A percentile compares a stretch with the other conserved stretches of the same genome.
These are phyloP conservation scores for Anthoscopus minutus DNA, from an alignment of 2,113 vertebrate species.

Conservation along the genomic window DNA sequence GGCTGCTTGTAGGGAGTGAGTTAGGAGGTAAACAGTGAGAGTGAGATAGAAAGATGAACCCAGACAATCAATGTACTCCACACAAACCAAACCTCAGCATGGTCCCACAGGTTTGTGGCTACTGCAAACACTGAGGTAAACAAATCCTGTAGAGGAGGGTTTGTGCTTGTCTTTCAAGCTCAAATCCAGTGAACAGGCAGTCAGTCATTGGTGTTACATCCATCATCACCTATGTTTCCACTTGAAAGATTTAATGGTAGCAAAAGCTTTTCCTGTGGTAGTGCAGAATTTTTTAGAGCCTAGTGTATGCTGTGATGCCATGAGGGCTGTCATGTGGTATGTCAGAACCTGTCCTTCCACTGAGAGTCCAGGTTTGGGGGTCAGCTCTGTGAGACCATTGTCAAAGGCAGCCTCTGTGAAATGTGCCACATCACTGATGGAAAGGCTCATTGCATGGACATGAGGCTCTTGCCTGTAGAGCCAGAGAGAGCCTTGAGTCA, in stretches of 20 bases:
- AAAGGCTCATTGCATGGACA: background rate
- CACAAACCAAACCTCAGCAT: background rate
- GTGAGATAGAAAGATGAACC: background rate
- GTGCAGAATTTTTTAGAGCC: background rate
- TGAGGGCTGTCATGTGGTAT: background rate
- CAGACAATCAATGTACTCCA: background rate
- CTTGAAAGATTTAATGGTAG: background rate
- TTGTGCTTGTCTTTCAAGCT: background rate
- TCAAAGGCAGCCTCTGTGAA: background rate
- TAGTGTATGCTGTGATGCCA: background rate
- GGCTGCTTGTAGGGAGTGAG: too few species aligned
- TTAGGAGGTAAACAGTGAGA: too few species aligned
- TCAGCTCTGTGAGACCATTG: background rate
- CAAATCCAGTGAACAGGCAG: background rate
- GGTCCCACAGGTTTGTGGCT: background rate
- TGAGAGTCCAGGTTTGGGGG: background rate
- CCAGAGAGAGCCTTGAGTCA: background rate
- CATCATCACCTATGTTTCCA: background rate
- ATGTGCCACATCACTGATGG: background rate
- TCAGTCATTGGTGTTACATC: background rate
- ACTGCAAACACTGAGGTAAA: background rate
- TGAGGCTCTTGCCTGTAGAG: rapidly evolving
- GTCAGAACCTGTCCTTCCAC: rapidly evolving
- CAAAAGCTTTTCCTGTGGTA: background rate
- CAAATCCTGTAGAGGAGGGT: background rate